These are phyloP conservation scores for Ophiothrix spiculata DNA, from an alignment of 35 echinoderm and acorn worm species.

Conservation along the genomic window DNA sequence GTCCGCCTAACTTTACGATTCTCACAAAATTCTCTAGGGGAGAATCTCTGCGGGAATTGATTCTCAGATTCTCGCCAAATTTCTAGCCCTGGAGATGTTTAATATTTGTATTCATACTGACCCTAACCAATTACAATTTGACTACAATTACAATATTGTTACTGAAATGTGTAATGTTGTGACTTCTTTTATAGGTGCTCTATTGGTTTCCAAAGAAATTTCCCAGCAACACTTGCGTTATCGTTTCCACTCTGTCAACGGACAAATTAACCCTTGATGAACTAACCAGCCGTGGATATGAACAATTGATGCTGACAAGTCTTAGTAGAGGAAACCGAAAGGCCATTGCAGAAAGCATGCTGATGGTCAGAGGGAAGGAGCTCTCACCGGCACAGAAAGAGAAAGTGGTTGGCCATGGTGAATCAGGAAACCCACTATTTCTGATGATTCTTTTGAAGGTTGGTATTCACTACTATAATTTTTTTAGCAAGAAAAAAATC, in stretches of 20 bases:
- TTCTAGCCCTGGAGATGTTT: no score
- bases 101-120: no score
- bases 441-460: constrained; percentile 68
- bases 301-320: constrained; percentile 24
- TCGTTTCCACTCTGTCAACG: constrained; percentile 24
- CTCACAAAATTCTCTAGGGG: no score
- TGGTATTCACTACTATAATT: no score
- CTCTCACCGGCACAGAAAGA: constrained; percentile 40
- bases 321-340: constrained; percentile 32
- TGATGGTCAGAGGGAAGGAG: constrained; percentile 71
- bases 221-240: constrained; percentile 17
- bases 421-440: constrained; percentile 63
- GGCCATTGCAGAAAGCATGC: constrained; percentile 40
- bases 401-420: constrained; percentile 36
- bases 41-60: no score
- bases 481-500: no score
- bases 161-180: no score
- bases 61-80: no score
- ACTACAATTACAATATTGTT: no score
- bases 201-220: constrained; percentile 57
- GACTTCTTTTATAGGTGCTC: constrained; percentile 28
- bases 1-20: no score
- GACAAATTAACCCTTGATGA: constrained; percentile 51
- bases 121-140: no score
- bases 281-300: constrained; percentile 31